Evolutionary conservation across 2,113 vertebrate genomes (phyloP), one percentile per base, ranked within the genome.

Genomic region (Pseudolaguvia tuberculata): DNA sequence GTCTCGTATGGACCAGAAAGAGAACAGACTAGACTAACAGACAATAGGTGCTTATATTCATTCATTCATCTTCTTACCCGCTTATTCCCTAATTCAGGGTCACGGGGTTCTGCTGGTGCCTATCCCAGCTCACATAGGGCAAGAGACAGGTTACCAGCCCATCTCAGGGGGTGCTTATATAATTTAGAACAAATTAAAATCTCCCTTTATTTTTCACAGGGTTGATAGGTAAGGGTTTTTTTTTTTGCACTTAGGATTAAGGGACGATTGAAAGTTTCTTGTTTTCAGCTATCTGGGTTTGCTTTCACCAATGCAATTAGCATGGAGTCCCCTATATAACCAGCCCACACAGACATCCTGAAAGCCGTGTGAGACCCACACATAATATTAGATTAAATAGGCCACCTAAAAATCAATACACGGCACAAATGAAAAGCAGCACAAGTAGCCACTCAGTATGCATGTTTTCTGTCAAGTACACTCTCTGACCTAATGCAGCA

Each of bases 401-500:
- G 81, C 85, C 76, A 59, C 68, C 84, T 74, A 88, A 90, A 91
- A 91, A 91, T 91, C 88, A 91, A 92, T 89, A 88, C 89, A 88
- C 88, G 88, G 89, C 88, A 89, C 87, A 91, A 91, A 91, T 90
- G 88, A 91, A 92, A 91, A 87, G 87, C 85, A 80, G 81, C 88
- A 90, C 87, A 89, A 86, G 89, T 88, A 91, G 87, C 89, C 88
- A 91, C 91, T 91, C 89, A 88, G 86, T 91, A 90, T 91, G 90
- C 89, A 92, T 90, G 89, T 91, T 92, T 90, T 82, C 88, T 90
- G 89, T 92, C 91, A 91, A 91, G 89, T 91, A 90, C 90, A 91
- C 89, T 89, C 90, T 91, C 84, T 92, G 91, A 91, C 91, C 89
- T 76, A 72, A 85, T 88, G 88, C 75, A 90, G 87, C 83, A 84